Conservation (phyloP, 2,888 invertebrate genomes). For the Oxycera nigricornis region DNA sequence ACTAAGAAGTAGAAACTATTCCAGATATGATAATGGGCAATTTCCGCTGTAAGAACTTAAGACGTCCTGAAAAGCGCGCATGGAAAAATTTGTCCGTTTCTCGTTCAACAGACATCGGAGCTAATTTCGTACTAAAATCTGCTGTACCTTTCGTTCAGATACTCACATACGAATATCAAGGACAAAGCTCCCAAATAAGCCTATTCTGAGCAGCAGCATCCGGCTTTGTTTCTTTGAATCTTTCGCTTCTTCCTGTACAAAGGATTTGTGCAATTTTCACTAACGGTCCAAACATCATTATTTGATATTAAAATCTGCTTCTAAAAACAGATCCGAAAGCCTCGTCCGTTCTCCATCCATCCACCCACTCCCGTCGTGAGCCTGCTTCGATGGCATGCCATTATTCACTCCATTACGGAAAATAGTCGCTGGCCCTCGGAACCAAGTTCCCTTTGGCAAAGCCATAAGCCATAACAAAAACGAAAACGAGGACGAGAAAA, state of each 20-base stretch:
- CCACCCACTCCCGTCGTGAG: background rate
- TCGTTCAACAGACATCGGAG: background rate
- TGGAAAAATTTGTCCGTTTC: background rate
- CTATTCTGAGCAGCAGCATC: background rate
- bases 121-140: background rate
- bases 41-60: too few relatives aligned
- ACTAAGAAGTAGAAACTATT: too few relatives aligned
- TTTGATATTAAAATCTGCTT: slow-evolving; percentile 39
- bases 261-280: slow-evolving; percentile 31
- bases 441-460: background rate
- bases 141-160: background rate
- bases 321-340: slow-evolving; percentile 13
- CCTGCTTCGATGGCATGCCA: background rate
- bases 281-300: slow-evolving; percentile 36
- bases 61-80: background rate
- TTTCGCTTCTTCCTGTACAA: background rate
- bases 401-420: slow-evolving; percentile 38
- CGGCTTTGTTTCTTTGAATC: slow-evolving; percentile 32
- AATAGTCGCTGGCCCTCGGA: slow-evolving; percentile 13
- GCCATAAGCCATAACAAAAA: slow-evolving; percentile 5
- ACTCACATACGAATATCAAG: background rate
- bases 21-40: too few relatives aligned
- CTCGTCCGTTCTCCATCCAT: background rate
- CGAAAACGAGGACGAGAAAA: slow-evolving; percentile 26
- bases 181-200: background rate